Evolutionary conservation across 1,140 invertebrate species (phyloP).

Genomic region (Temnothorax longispinosus): DNA sequence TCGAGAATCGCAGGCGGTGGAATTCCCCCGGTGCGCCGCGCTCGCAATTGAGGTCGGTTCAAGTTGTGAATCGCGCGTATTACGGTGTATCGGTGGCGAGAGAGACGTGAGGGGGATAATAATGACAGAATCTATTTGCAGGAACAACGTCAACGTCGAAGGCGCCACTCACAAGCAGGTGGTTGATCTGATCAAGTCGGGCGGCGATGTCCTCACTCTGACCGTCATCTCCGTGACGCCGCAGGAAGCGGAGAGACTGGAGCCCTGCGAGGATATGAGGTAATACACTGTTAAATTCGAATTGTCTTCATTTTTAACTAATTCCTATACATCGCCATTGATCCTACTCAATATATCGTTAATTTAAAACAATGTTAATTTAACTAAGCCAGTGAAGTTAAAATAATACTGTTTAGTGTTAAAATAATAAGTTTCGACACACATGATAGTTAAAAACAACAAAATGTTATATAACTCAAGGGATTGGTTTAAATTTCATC

Average conservation of each 20-base stretch:
- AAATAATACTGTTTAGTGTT: too few relatives aligned
- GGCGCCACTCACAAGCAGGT: slow-evolving; percentile 99
- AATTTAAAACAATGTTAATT: too few relatives aligned
- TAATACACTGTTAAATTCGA: slow-evolving; percentile 43
- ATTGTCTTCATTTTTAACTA: too few relatives aligned
- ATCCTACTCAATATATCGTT: too few relatives aligned
- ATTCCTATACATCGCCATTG: too few relatives aligned
- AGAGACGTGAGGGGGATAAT: not conserved
- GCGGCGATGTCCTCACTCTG: slow-evolving; percentile 97
- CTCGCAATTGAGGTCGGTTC: slow-evolving; percentile 41
- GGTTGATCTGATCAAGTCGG: slow-evolving; percentile 99
- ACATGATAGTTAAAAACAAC: too few relatives aligned
- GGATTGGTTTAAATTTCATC: too few relatives aligned
- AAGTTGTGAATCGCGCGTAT: not conserved
- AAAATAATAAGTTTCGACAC: too few relatives aligned
- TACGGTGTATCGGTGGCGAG: not conserved
- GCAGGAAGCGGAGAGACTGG: slow-evolving; percentile 88
- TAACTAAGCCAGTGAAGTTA: too few relatives aligned
- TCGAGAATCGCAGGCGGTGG: slow-evolving; percentile 55
- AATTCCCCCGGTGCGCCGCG: not conserved
- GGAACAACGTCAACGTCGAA: slow-evolving; percentile 99
- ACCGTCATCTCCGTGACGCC: slow-evolving; percentile 98
- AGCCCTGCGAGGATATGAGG: slow-evolving; percentile 84
- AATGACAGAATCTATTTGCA: slow-evolving; percentile 86
- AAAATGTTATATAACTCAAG: too few relatives aligned